A percentile compares a stretch with the other conserved stretches of the same genome.
phyloP scores from a whole-genome alignment of 2,888 invertebrate genomes.

The Ormyrus nitidulus region DNA sequence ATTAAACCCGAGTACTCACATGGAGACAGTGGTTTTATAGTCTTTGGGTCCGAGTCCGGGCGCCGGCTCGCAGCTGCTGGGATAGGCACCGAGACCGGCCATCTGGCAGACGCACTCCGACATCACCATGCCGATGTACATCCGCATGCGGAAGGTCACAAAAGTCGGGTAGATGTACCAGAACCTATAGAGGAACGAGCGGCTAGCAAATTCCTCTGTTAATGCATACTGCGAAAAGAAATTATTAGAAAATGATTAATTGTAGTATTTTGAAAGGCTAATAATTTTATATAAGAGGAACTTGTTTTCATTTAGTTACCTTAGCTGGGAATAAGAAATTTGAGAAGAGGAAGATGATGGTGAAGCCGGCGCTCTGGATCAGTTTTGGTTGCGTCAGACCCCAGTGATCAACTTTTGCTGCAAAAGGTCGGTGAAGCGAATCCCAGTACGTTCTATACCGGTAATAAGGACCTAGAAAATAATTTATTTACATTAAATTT shows the following conservation, averaged over 20 bases:
- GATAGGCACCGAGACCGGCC: slow-evolving; percentile 95
- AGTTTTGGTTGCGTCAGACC: slow-evolving; percentile 82
- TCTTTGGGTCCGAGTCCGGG: slow-evolving; percentile 90
- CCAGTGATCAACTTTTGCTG: slow-evolving; percentile 80
- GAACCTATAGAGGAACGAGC: slow-evolving; percentile 86
- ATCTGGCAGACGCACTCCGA: slow-evolving; percentile 96
- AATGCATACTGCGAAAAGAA: slow-evolving; percentile 84
- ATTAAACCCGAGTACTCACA: slow-evolving; percentile 74
- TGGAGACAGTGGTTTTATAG: slow-evolving; percentile 79
- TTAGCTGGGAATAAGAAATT: slow-evolving; percentile 85
- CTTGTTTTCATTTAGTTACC: slow-evolving; percentile 75
- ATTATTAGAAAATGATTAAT: neutral
- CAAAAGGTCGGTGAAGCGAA: slow-evolving; percentile 83
- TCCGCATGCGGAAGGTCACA: slow-evolving; percentile 90
- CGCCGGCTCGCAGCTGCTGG: slow-evolving; percentile 82
- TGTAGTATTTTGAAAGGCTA: neutral
- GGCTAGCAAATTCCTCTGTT: slow-evolving; percentile 85
- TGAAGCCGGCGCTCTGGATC: slow-evolving; percentile 82
- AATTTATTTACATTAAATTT: neutral
- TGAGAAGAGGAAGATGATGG: slow-evolving; percentile 81
- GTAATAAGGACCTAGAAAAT: slow-evolving; percentile 89
- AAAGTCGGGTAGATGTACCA: slow-evolving; percentile 92
- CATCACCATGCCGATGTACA: slow-evolving; percentile 92
- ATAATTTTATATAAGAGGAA: slow-evolving; percentile 7
- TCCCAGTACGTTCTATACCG: slow-evolving; percentile 92